Percentiles rank a stretch among this genome's conserved stretches.
phyloP scores from a whole-genome alignment of 2,888 invertebrate species.

The Tenthredo scrophulariae region DNA sequence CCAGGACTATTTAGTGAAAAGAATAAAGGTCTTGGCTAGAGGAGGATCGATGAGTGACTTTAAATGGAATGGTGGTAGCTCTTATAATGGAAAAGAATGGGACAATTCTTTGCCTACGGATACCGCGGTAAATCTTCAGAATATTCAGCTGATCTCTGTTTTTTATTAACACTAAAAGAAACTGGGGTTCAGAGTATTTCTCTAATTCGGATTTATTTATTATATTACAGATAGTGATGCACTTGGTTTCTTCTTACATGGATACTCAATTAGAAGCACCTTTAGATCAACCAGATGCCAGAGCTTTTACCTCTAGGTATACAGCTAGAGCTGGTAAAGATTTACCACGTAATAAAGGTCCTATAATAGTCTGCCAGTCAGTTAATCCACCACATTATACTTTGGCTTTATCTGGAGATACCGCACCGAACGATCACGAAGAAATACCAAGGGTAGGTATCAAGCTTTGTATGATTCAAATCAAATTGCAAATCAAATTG shows the following conservation, averaged over 20 bases:
- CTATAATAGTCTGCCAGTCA: conserved; percentile 83
- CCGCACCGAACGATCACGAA: conserved; percentile 80
- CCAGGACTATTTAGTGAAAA: conserved; percentile 91
- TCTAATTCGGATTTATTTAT: conserved; percentile 15
- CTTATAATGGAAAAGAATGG: conserved; percentile 88
- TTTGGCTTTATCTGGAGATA: conserved; percentile 79
- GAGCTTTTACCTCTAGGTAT: conserved; percentile 82
- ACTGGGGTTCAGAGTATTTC: neutral
- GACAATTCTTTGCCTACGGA: conserved; percentile 92
- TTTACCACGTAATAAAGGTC: conserved; percentile 78
- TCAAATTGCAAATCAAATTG: neutral
- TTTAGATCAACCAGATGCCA: conserved; percentile 83
- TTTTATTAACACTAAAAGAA: neutral
- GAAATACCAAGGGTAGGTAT: conserved; percentile 84
- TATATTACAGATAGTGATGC: conserved; percentile 86
- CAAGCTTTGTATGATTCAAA: neutral
- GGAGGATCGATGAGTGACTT: conserved; percentile 95
- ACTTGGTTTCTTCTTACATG: conserved; percentile 91
- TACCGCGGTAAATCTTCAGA: conserved; percentile 83
- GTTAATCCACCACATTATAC: conserved; percentile 87
- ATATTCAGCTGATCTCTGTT: neutral
- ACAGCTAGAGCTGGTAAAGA: conserved; percentile 77
- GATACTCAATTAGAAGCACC: conserved; percentile 88
- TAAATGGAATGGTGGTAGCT: conserved; percentile 92
- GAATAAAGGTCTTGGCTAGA: conserved; percentile 88